phyloP scores from a whole-genome alignment of 2,113 vertebrate genomes.

The Syngnathus typhle region DNA sequence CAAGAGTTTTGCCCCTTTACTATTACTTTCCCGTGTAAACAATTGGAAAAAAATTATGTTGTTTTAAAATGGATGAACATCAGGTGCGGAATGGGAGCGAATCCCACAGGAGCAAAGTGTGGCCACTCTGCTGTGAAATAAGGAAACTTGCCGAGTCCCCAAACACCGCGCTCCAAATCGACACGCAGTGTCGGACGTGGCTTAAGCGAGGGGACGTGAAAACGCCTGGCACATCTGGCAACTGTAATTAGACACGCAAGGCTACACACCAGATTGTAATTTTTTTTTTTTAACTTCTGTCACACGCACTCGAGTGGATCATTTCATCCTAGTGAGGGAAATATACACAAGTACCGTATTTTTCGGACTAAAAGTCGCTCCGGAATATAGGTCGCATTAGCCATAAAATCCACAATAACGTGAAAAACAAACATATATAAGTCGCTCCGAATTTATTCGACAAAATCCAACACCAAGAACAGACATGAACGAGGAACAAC shows the following conservation, averaged over 20 bases:
- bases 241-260: constrained; percentile 53
- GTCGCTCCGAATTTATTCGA: no score
- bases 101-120: constrained; percentile 36
- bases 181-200: constrained; percentile 42
- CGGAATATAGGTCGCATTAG: no score
- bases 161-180: constrained; percentile 33
- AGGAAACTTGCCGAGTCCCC: constrained; percentile 29
- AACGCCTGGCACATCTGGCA: constrained; percentile 58
- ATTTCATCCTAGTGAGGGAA: not conserved
- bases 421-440: no score
- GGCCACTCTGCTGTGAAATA: constrained; percentile 48
- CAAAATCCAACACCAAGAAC: no score
- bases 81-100: constrained; percentile 51
- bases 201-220: constrained; percentile 42
- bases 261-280: constrained; percentile 26
- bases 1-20: no score
- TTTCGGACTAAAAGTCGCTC: no score
- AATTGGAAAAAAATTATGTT: constrained; percentile 7
- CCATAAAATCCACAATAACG: no score
- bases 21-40: not conserved
- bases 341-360: not conserved
- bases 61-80: constrained; percentile 42
- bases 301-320: not conserved
- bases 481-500: no score
- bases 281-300: constrained; percentile 29